These are phyloP conservation scores for Onychostoma macrolepis DNA, from an alignment of 2,113 vertebrate species.

Conservation along the genomic window DNA sequence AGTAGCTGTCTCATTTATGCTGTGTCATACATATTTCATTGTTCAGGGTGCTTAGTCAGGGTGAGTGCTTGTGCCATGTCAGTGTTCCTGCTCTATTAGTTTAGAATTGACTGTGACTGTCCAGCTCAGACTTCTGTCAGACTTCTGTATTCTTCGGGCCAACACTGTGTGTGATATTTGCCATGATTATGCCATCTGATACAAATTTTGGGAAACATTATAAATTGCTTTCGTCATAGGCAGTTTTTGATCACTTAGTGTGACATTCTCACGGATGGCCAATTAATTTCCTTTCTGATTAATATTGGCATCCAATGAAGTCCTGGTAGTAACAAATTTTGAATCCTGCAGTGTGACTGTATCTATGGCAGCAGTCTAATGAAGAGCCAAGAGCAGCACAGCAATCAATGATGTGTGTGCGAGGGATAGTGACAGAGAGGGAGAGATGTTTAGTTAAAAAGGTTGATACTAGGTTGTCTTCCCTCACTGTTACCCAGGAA, in stretches of 20 bases:
- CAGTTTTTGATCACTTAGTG: neutral
- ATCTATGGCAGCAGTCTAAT: slow-evolving; percentile 12
- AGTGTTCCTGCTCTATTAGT: neutral
- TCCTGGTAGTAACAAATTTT: neutral
- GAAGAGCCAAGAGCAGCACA: slow-evolving; percentile 5
- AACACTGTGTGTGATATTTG: neutral
- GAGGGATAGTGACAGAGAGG: neutral
- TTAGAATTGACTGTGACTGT: neutral
- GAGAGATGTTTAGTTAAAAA: neutral
- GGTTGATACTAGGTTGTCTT: neutral
- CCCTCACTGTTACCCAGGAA: neutral
- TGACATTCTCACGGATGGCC: no score
- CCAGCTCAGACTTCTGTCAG: neutral
- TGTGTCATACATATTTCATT: neutral
- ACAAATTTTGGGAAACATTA: neutral
- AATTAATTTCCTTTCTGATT: neutral
- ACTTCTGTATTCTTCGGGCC: neutral
- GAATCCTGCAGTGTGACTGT: neutral
- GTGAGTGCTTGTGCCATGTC: slow-evolving; percentile 7
- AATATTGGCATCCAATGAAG: neutral
- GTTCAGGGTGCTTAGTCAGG: neutral
- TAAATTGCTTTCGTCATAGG: neutral
- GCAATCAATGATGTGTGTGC: slow-evolving; percentile 5
- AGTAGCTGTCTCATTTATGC: slow-evolving; percentile 31
- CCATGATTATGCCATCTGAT: neutral